Evolutionary conservation across 2,888 invertebrate genomes (phyloP), one percentile per base, ranked within the genome.

Genomic region (Neoscelio sp.): DNA sequence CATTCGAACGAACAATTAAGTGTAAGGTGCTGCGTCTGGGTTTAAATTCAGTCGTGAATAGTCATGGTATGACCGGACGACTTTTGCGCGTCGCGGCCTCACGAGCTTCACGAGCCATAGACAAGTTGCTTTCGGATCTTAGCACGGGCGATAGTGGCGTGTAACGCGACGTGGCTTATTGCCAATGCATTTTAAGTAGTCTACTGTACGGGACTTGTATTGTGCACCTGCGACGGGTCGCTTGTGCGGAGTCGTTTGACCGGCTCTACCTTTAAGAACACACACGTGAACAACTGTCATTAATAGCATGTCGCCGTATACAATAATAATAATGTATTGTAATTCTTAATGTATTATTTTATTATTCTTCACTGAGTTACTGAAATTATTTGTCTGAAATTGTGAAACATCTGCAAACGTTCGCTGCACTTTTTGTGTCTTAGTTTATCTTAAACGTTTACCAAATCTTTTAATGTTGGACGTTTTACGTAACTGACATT

Each of bases 181-280:
- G 88, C 88, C 89, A 89, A 89, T 89, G 89, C 87, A 88, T 89
- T 89, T 88, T 88, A 89, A 89, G 86, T 85, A 89, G 88, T 87
- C 85, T 86, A 85, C 83, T 82, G 83, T 86, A 85, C 83, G 83
- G 84, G 79, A 82, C 80, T 86, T 84, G 85, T 85, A 60, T 54
- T 62, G 60, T 62, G 82, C 87, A 86, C 87, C 85, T 85, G 86
- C 83, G 84, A 68, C 60, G 48, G 64, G 33, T 52, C 74, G 23
- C 67, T 52, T 60, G 38, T 13, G 12, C 70, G 7, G 33, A 50
- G 15, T 67, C 67, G 65, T 75, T 79, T 58, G 62, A 71, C 79
- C 78, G 50, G 62, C 68, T 73, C 60, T 35, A 40, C 68, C 74
- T 78, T 64, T 74, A 38, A 42, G 56, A 56, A 44, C 64, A 33